phyloP scores from a whole-genome alignment of 2,113 vertebrate genomes.

The Oncorhynchus gorbuscha region DNA sequence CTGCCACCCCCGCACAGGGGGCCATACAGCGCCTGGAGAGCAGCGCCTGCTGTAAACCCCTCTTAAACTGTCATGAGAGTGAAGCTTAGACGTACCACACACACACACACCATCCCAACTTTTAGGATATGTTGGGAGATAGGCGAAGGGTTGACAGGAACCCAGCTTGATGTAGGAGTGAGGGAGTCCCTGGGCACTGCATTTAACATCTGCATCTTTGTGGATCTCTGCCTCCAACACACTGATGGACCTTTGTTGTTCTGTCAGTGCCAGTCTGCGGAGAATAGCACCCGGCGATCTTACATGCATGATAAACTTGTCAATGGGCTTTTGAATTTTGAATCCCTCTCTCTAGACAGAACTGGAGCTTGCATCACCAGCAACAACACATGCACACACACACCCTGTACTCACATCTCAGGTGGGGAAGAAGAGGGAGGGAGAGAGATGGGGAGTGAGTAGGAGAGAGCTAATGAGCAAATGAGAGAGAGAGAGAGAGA shows the following conservation, averaged over 20 bases:
- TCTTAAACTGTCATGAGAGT: not conserved
- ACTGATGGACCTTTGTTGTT: conserved; percentile 68
- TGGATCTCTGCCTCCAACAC: conserved; percentile 49
- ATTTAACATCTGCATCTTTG: conserved; percentile 61
- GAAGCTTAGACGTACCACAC: conserved; percentile 31
- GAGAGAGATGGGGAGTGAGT: conserved; percentile 1
- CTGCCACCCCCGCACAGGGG: conserved; percentile 26
- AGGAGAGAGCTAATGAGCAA: not conserved
- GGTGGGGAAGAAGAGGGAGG: not conserved
- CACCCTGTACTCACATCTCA: not conserved
- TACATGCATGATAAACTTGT: conserved; percentile 81
- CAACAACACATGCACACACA: not conserved
- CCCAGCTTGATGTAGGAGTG: conserved; percentile 25
- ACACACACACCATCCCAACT: conserved; percentile 13
- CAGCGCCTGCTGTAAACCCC: not conserved
- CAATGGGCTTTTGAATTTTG: conserved; percentile 60
- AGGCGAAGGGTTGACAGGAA: not conserved
- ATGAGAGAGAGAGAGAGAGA: not conserved
- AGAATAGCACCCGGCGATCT: conserved; percentile 67
- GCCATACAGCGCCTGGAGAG: not conserved
- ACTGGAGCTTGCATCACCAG: not conserved
- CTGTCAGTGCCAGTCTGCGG: conserved; percentile 73
- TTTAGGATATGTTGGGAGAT: conserved; percentile 28
- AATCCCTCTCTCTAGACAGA: conserved; percentile 55
- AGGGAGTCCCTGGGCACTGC: conserved; percentile 32